Conservation (phyloP, 2,113 vertebrate species). For the Rhinichthys klamathensis region DNA sequence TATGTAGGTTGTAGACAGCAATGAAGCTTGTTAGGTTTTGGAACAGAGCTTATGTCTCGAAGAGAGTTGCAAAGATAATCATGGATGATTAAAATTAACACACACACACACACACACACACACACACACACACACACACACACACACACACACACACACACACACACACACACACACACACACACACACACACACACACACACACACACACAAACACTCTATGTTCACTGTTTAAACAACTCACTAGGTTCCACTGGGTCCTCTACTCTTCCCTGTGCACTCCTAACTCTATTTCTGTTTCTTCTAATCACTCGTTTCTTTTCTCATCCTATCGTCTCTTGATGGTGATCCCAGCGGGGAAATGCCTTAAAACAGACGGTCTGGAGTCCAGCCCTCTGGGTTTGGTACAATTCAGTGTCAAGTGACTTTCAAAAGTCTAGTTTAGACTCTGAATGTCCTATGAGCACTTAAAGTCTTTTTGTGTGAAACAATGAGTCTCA, state of each 20-base stretch:
- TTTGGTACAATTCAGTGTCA: conserved; percentile 2
- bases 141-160: neutral
- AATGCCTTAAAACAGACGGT: conserved; percentile 4
- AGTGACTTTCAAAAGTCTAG: conserved; percentile 29
- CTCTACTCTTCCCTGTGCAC: conserved; percentile 11
- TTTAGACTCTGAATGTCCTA: conserved; percentile 6
- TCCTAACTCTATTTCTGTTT: conserved; percentile 23
- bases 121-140: neutral
- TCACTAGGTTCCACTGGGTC: neutral
- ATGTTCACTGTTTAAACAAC: neutral
- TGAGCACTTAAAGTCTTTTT: neutral
- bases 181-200: too few relatives aligned
- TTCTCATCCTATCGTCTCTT: conserved; percentile 10
- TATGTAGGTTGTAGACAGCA: neutral
- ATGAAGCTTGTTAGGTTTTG: neutral
- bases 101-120: neutral
- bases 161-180: too few relatives aligned
- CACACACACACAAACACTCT: too few relatives aligned
- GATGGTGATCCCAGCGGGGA: conserved; percentile 7
- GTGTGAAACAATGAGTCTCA: conserved; percentile 52
- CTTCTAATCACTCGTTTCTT: neutral
- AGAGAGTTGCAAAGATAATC: neutral
- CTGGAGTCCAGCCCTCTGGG: conserved; percentile 22
- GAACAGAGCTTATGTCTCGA: neutral
- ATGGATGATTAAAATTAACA: neutral